phyloP scores from a whole-genome alignment of 2,797 vertebrate genomes.

The Falco naumanni region DNA sequence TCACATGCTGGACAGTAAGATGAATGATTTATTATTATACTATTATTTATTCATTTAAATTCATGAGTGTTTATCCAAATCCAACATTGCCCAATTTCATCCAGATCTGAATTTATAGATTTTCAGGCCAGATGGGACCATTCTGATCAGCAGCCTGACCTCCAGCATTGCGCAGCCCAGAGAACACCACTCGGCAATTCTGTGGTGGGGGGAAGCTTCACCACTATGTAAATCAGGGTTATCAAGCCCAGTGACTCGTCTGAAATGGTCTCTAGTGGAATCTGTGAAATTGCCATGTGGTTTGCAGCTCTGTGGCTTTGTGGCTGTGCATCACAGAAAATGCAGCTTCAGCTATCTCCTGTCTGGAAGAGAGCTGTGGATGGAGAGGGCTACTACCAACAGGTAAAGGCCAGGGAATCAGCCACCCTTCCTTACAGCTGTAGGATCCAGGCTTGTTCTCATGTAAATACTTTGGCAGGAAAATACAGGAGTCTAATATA shows the following conservation, averaged over 20 bases:
- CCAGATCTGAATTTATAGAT: slow-evolving; percentile 68
- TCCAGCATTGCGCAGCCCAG: not conserved
- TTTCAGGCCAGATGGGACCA: slow-evolving; percentile 47
- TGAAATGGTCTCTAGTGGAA: slow-evolving; percentile 25
- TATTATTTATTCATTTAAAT: slow-evolving; percentile 73
- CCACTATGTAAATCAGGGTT: slow-evolving; percentile 14
- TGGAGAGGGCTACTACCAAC: not conserved
- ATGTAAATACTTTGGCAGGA: not conserved
- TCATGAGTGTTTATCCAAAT: slow-evolving; percentile 68
- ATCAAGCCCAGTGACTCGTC: slow-evolving; percentile 3
- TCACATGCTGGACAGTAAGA: not conserved
- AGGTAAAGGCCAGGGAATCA: not conserved
- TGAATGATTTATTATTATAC: slow-evolving; percentile 71
- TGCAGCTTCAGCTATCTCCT: not conserved
- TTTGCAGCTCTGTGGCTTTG: not conserved
- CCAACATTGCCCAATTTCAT: slow-evolving; percentile 59
- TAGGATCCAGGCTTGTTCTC: not conserved
- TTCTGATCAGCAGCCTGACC: slow-evolving; percentile 57
- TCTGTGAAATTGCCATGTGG: not conserved
- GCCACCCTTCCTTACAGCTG: not conserved
- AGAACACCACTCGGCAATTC: not conserved
- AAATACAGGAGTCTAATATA: not conserved
- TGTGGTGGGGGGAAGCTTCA: rapidly evolving
- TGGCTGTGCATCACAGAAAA: not conserved
- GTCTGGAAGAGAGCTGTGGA: not conserved